phyloP scores from a whole-genome alignment of 2,113 vertebrate species.

The Eudorcas thomsonii region DNA sequence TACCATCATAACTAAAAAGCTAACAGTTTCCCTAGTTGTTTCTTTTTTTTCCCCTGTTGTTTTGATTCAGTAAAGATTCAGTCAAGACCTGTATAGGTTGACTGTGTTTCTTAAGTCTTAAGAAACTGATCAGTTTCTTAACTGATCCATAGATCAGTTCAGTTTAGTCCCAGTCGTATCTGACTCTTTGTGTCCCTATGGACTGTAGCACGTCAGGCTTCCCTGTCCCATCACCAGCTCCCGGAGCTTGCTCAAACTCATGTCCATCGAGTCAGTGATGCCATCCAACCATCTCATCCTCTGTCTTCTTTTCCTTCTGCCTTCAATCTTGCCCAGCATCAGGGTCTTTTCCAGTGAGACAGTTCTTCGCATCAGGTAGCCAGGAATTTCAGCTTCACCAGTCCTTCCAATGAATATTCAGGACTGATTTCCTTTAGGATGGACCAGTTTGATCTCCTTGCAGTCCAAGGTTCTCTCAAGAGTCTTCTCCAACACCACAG shows the following conservation, averaged over 20 bases:
- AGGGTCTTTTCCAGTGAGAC: not conserved
- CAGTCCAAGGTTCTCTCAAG: not conserved
- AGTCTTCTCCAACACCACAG: not conserved
- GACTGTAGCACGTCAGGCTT: not conserved
- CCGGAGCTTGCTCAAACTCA: not conserved
- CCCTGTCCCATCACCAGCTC: not conserved
- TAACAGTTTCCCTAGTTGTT: not conserved
- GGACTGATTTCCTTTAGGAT: not conserved
- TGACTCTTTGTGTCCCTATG: not conserved
- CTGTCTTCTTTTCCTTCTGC: not conserved
- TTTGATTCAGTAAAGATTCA: slow-evolving; percentile 9
- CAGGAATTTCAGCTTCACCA: not conserved
- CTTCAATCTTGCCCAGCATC: not conserved
- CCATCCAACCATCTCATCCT: not conserved
- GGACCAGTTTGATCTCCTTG: not conserved
- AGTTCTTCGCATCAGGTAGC: not conserved
- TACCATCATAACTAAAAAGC: not conserved
- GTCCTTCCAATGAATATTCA: not conserved
- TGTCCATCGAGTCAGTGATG: not conserved
- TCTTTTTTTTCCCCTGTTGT: not conserved
- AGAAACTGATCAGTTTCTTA: no score
- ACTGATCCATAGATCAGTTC: not conserved
- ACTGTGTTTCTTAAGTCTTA: not conserved
- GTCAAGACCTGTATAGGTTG: not conserved
- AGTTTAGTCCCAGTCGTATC: not conserved